phyloP scores from a whole-genome alignment of 2,113 vertebrate genomes.

The Ophiodon elongatus region DNA sequence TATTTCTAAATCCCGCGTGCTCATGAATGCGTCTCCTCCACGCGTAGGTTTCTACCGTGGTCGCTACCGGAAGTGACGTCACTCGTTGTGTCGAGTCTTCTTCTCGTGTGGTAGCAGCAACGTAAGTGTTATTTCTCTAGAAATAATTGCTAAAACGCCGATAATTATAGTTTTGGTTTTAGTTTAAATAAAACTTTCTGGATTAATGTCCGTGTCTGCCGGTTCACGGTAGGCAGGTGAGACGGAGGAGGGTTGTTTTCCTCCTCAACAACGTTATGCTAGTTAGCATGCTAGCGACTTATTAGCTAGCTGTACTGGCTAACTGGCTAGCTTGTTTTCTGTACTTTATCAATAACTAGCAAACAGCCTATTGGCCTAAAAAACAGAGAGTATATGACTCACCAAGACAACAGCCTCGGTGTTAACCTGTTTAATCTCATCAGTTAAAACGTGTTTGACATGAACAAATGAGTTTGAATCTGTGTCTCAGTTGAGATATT shows the following conservation, averaged over 20 bases:
- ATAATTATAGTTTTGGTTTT: rapidly evolving
- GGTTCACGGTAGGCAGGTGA: rapidly evolving
- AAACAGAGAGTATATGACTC: background rate
- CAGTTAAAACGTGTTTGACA: background rate
- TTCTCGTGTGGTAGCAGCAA: slow-evolving; percentile 37
- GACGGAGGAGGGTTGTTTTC: background rate
- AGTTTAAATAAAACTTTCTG: rapidly evolving
- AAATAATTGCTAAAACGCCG: background rate
- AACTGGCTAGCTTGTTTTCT: slow-evolving; percentile 21
- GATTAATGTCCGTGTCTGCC: background rate
- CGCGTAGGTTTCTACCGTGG: background rate
- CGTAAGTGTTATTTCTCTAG: slow-evolving; percentile 48
- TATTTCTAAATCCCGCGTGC: background rate
- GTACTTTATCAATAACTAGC: background rate
- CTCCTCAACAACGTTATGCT: background rate
- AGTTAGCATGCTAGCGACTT: slow-evolving; percentile 22
- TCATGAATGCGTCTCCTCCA: slow-evolving; percentile 10
- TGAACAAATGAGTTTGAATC: background rate
- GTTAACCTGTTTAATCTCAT: background rate
- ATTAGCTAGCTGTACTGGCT: slow-evolving; percentile 47
- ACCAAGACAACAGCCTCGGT: background rate
- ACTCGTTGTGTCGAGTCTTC: background rate
- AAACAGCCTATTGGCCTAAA: too few species aligned
- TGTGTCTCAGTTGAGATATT: background rate
- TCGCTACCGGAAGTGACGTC: slow-evolving; percentile 56